Base-by-base conservation (phyloP, 2,113 vertebrate species). In the Salvelinus sp. region DNA sequence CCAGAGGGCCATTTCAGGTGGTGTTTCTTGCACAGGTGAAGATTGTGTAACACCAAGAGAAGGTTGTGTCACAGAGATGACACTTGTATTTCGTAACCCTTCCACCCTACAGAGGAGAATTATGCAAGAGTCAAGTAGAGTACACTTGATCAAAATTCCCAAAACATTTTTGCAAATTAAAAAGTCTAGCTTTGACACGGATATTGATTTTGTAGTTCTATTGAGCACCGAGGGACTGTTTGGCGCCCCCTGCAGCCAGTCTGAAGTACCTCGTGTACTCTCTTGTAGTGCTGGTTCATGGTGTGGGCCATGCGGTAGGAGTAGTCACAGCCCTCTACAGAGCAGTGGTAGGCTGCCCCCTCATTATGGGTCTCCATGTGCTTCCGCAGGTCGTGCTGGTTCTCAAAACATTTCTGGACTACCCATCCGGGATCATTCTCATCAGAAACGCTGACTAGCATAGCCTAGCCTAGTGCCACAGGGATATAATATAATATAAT, bases 1-100 rank as follows among this genome's bases (percentile, higher is more conserved):
- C 94, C 94, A 22, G 94, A 94, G 0, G 94, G 94, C 93, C 90
- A 94, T 74, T 91, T 92, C 30, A 95, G 85, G 67, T 95, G 87
- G 13, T 95, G 94, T 72, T 86, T 92, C 79, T 95, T 95, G 38
- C 76, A 68, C 22, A 95, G 93, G 71, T 94, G 91, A 20, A 92
- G 86, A 0, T 92, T 12, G 91, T 93, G 74, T 95, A 94, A 86
- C 91, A 93, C 90, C 93, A 94, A 27, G 92, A 94, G 80, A 95
- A 95, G 72, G 88, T 91, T 76, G 95, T 94, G 82, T 94, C 91
- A 79, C 90, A 94, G 64, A 92, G 91, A 66, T 86, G 92, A 76
- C 93, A 93, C 82, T 95, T 94, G 20, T 94, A 94, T 69, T 94
- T 93, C 6, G 92, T 88, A 76, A 90, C 88, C 68, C 88, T 87